Percentiles rank a stretch among this genome's conserved stretches.
These are phyloP conservation scores for Latrodectus elegans DNA, from an alignment of 2,888 invertebrate genomes.

Conservation along the genomic window DNA sequence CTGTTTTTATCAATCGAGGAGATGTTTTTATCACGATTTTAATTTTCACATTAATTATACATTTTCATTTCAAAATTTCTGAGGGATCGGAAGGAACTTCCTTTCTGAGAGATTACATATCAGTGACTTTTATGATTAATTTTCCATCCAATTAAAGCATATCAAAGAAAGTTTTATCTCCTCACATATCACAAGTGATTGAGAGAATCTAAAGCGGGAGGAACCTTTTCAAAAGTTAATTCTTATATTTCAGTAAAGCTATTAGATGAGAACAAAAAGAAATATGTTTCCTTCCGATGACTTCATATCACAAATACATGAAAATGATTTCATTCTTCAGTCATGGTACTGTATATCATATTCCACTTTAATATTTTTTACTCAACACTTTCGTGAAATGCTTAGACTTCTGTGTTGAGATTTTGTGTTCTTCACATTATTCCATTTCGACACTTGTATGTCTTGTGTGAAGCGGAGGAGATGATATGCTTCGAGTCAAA, in stretches of 20 bases:
- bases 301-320: neutral
- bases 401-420: conserved; percentile 65
- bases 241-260: conserved; percentile 28
- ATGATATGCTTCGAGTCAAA: conserved; percentile 66
- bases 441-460: conserved; percentile 66
- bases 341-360: conserved; percentile 62
- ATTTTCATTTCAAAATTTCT: neutral
- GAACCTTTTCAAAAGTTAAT: conserved; percentile 41
- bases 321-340: conserved; percentile 50
- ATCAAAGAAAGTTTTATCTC: conserved; percentile 57
- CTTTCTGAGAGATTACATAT: conserved; percentile 54
- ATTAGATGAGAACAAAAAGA: conserved; percentile 31
- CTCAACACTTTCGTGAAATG: conserved; percentile 66
- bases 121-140: conserved; percentile 57
- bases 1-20: conserved; percentile 60
- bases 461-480: conserved; percentile 63
- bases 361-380: conserved; percentile 67
- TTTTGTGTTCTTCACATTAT: conserved; percentile 65
- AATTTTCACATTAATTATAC: conserved; percentile 6
- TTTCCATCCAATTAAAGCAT: conserved; percentile 67
- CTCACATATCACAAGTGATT: conserved; percentile 59
- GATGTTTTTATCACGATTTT: conserved; percentile 58
- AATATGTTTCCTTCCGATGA: conserved; percentile 13
- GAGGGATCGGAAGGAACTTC: conserved; percentile 28
- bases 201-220: conserved; percentile 32